Evolutionary conservation across 2,113 vertebrate species (phyloP).

Genomic region (Sula dactylatra): DNA sequence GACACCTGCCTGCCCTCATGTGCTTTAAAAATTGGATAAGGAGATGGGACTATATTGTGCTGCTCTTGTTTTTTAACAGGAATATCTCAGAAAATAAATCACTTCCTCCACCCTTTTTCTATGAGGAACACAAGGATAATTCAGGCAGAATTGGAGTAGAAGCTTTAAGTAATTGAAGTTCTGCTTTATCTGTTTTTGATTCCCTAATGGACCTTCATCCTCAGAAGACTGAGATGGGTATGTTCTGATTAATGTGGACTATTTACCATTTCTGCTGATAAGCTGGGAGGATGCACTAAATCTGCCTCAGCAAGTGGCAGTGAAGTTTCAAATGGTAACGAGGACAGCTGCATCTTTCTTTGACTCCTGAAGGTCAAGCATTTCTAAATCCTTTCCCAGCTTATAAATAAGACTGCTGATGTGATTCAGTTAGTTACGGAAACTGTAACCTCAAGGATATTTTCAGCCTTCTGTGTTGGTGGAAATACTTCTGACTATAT

Average conservation of each 20-base stretch:
- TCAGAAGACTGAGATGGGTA: not conserved
- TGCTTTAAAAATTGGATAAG: not conserved
- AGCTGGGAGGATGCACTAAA: slow-evolving; percentile 42
- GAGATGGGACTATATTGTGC: not conserved
- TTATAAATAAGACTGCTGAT: slow-evolving; percentile 57
- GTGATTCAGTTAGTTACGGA: slow-evolving; percentile 38
- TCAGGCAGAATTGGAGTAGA: not conserved
- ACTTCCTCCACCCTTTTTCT: not conserved
- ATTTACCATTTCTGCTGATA: slow-evolving; percentile 59
- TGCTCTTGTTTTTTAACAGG: not conserved
- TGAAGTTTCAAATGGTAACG: not conserved
- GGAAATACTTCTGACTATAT: not conserved
- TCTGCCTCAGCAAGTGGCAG: slow-evolving; percentile 42
- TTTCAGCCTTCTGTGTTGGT: slow-evolving; percentile 3
- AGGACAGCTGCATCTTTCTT: slow-evolving; percentile 35
- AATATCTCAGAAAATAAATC: slow-evolving; percentile 1
- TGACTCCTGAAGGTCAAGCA: slow-evolving; percentile 60
- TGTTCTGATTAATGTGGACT: slow-evolving; percentile 48
- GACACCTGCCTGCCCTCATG: not conserved
- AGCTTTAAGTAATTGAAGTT: slow-evolving; percentile 6
- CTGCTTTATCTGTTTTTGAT: slow-evolving; percentile 23
- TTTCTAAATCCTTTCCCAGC: slow-evolving; percentile 41
- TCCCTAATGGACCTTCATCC: not conserved
- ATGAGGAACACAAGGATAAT: not conserved
- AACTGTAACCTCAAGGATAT: slow-evolving; percentile 42